Percentiles rank a stretch among this genome's conserved stretches.
phyloP scores from a whole-genome alignment of 2,888 invertebrate species.

The Chironomus riparius region DNA sequence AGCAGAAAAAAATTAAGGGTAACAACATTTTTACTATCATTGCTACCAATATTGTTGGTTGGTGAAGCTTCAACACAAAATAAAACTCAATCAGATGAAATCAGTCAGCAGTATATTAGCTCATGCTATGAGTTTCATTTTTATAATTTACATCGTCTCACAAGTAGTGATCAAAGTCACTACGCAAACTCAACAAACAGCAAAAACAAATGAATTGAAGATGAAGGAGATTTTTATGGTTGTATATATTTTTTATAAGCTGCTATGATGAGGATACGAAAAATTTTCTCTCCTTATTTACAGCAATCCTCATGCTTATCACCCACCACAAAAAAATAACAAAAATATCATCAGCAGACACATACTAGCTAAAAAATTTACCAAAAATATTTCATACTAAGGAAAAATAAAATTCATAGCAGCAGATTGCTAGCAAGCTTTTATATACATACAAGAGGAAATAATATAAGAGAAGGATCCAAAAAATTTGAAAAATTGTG shows the following conservation, averaged over 20 bases:
- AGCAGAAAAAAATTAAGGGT: not conserved
- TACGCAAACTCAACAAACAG: constrained; percentile 1
- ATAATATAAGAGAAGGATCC: not conserved
- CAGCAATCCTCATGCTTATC: too few species aligned
- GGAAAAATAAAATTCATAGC: not conserved
- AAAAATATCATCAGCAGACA: not conserved
- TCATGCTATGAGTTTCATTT: not conserved
- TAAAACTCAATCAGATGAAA: constrained; percentile 14
- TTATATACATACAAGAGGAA: not conserved
- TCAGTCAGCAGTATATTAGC: not conserved
- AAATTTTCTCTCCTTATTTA: too few species aligned
- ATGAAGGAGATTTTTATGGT: not conserved
- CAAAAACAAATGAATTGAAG: not conserved
- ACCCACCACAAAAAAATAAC: too few species aligned
- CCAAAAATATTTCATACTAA: not conserved
- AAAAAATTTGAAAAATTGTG: constrained; percentile 14
- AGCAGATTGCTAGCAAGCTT: not conserved
- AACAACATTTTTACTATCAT: not conserved
- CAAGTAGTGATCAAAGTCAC: not conserved
- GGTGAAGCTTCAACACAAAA: not conserved
- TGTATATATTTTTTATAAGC: not conserved
- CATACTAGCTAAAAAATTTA: not conserved
- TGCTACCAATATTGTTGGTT: not conserved
- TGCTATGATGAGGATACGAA: too few species aligned
- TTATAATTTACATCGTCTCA: not conserved